These are phyloP conservation scores for Neotoxoptera formosana DNA, from an alignment of 1,140 invertebrate species.

Conservation along the genomic window DNA sequence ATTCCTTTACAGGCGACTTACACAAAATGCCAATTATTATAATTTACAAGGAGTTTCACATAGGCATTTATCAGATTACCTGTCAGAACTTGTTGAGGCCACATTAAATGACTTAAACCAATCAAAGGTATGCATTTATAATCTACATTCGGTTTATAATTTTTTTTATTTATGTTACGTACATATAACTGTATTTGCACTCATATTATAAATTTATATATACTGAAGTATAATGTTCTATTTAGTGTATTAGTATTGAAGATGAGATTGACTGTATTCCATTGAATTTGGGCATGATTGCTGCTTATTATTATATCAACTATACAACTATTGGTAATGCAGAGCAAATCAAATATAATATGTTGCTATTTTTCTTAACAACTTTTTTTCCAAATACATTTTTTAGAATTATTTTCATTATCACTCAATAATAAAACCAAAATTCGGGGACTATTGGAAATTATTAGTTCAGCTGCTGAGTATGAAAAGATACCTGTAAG, in stretches of 20 bases:
- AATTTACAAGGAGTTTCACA: slow-evolving; percentile 97
- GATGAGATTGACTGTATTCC: slow-evolving; percentile 97
- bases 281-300: slow-evolving; percentile 99
- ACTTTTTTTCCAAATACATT: slow-evolving; percentile 57
- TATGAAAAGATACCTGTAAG: slow-evolving; percentile 94
- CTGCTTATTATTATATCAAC: slow-evolving; percentile 99
- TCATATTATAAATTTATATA: background rate
- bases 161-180: background rate
- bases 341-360: background rate
- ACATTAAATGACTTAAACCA: slow-evolving; percentile 95
- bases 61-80: slow-evolving; percentile 95
- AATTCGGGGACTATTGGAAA: slow-evolving; percentile 95
- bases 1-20: slow-evolving; percentile 94
- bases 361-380: background rate
- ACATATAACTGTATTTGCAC: background rate
- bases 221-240: slow-evolving; percentile 43
- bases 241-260: slow-evolving; percentile 91
- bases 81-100: slow-evolving; percentile 97
- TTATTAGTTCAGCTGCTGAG: slow-evolving; percentile 97
- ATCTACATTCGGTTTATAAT: background rate
- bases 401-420: slow-evolving; percentile 92
- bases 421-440: slow-evolving; percentile 98
- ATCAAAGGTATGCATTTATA: slow-evolving; percentile 73
- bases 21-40: slow-evolving; percentile 99
- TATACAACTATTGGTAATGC: slow-evolving; percentile 94